A percentile compares a stretch with the other conserved stretches of the same genome.
phyloP scores from a whole-genome alignment of 2,797 vertebrate species.

The Dendrocincla fuliginosa region DNA sequence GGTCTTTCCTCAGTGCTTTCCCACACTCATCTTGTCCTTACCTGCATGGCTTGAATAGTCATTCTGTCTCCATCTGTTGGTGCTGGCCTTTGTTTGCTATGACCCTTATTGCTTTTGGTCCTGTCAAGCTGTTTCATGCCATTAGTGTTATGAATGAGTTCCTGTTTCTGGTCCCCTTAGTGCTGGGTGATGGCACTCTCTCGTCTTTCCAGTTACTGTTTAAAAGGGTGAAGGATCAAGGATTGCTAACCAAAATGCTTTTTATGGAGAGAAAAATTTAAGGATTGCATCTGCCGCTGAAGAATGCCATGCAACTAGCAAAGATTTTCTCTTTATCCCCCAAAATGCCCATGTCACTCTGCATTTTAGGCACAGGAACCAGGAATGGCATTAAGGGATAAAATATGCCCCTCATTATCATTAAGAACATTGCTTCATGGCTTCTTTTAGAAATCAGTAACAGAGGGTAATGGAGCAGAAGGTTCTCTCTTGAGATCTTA shows the following conservation, averaged over 20 bases:
- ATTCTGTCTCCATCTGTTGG: neutral
- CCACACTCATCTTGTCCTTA: neutral
- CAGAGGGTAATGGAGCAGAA: constrained; percentile 46
- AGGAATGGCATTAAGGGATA: neutral
- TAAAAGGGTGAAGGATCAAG: neutral
- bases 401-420: neutral
- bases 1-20: neutral
- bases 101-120: neutral
- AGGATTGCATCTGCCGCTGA: neutral
- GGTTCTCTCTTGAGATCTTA: constrained; percentile 16
- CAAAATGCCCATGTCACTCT: neutral
- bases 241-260: neutral
- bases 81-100: neutral
- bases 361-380: neutral
- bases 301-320: neutral
- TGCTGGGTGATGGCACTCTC: neutral
- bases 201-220: neutral
- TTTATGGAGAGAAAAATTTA: neutral
- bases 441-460: constrained; percentile 37
- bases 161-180: neutral
- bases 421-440: constrained; percentile 40
- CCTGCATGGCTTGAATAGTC: neutral
- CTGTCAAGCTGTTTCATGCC: neutral
- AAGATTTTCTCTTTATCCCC: neutral
- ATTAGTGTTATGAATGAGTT: neutral